Percentiles rank a stretch among this genome's conserved stretches.
phyloP scores from a whole-genome alignment of 1,140 invertebrate genomes.

The Ips typographus region DNA sequence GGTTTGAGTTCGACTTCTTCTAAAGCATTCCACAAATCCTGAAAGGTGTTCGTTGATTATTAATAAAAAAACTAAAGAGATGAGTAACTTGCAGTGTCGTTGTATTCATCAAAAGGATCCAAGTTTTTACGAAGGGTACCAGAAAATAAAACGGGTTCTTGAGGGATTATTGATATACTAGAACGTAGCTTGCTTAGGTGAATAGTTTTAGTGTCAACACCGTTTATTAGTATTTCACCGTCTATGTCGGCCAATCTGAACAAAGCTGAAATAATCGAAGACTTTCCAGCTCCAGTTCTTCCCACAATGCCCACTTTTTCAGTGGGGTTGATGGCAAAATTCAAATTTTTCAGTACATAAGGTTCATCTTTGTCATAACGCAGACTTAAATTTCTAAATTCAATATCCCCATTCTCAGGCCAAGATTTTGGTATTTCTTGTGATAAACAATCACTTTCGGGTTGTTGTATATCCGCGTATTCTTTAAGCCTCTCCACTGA shows the following conservation, averaged over 20 bases:
- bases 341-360: slow-evolving; percentile 65
- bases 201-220: slow-evolving; percentile 55
- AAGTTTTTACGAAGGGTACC: slow-evolving; percentile 65
- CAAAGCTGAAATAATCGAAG: slow-evolving; percentile 70
- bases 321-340: slow-evolving; percentile 59
- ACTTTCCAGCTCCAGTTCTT: slow-evolving; percentile 67
- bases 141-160: slow-evolving; percentile 72
- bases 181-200: slow-evolving; percentile 61
- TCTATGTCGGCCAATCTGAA: slow-evolving; percentile 69
- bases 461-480: slow-evolving; percentile 64
- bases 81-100: slow-evolving; percentile 60
- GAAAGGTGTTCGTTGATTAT: background rate
- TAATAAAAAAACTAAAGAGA: background rate
- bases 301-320: slow-evolving; percentile 68
- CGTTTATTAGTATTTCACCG: slow-evolving; percentile 65
- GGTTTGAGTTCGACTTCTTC: slow-evolving; percentile 74
- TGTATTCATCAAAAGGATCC: slow-evolving; percentile 58
- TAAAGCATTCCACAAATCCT: slow-evolving; percentile 75
- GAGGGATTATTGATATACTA: slow-evolving; percentile 72
- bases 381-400: slow-evolving; percentile 59
- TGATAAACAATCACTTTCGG: slow-evolving; percentile 60
- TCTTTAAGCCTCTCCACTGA: slow-evolving; percentile 75
- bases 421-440: slow-evolving; percentile 47
- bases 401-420: slow-evolving; percentile 40
- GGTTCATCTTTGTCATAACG: slow-evolving; percentile 66